Conservation (phyloP, 2,797 vertebrate genomes). For the Sarcoramphus papa region DNA sequence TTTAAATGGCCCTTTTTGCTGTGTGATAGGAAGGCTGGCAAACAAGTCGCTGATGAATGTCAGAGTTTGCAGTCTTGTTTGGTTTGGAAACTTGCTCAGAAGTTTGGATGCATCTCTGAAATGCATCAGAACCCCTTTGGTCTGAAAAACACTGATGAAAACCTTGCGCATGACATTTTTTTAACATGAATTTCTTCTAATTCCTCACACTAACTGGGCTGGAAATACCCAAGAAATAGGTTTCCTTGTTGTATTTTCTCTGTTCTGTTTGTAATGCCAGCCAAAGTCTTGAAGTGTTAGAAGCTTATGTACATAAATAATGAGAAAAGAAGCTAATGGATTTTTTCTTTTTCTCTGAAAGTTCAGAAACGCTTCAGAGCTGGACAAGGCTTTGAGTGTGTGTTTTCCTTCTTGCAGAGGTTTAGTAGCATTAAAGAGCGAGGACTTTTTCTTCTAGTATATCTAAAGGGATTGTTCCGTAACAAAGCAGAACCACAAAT, state of each 20-base stretch:
- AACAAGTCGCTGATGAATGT: neutral
- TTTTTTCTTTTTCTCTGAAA: neutral
- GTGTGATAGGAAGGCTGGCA: neutral
- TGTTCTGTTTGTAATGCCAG: neutral
- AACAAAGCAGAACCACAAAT: neutral
- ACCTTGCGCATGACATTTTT: neutral
- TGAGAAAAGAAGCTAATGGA: neutral
- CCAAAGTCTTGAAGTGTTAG: neutral
- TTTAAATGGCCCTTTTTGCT: neutral
- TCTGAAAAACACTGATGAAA: neutral
- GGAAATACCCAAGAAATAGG: neutral
- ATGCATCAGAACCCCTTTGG: neutral
- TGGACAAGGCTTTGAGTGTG: neutral
- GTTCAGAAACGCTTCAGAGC: neutral
- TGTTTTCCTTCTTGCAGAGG: neutral
- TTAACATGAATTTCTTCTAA: neutral
- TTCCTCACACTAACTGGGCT: conserved; percentile 21
- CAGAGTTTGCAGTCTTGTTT: neutral
- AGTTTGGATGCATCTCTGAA: conserved; percentile 35
- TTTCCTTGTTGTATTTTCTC: neutral
- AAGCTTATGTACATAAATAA: neutral
- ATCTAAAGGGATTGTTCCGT: neutral
- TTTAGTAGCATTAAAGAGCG: neutral
- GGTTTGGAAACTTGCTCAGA: neutral
- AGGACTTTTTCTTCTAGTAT: neutral